Percentiles rank a stretch among this genome's conserved stretches.
Conservation (phyloP, 2,113 vertebrate genomes). For the Corvus cornix region DNA sequence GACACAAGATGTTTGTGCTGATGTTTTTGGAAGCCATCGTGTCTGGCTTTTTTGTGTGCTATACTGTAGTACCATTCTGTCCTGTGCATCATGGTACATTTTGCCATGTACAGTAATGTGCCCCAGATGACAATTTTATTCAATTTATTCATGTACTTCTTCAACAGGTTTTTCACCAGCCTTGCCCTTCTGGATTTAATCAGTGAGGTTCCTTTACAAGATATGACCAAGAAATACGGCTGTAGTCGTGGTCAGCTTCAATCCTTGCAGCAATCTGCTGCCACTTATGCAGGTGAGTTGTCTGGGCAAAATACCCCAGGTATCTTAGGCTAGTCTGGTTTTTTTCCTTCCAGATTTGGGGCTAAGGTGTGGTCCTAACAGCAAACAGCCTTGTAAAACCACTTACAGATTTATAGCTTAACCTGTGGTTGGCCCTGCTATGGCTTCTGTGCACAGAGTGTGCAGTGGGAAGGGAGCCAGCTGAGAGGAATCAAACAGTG, state of each 20-base stretch:
- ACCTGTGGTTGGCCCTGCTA: neutral
- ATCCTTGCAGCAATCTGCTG: constrained; percentile 95
- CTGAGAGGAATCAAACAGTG: neutral
- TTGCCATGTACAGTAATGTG: neutral
- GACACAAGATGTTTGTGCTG: neutral
- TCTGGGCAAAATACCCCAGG: neutral
- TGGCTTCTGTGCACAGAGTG: neutral
- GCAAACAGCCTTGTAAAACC: neutral
- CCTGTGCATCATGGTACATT: neutral
- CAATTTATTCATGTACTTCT: neutral
- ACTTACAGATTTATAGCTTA: neutral
- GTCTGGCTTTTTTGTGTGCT: neutral
- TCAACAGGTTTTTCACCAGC: constrained; percentile 92
- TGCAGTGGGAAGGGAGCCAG: neutral
- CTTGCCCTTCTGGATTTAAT: constrained; percentile 94
- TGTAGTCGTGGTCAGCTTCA: constrained; percentile 97
- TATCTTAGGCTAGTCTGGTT: neutral
- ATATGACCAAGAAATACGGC: constrained; percentile 88
- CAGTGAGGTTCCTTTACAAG: constrained; percentile 86
- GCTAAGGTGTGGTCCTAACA: neutral
- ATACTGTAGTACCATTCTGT: neutral
- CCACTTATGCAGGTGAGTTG: constrained; percentile 89
- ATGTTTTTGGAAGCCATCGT: neutral
- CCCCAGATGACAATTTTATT: neutral
- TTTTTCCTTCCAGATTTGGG: neutral